These are phyloP conservation scores for Phoxinus phoxinus DNA, from an alignment of 2,113 vertebrate species.

Conservation along the genomic window DNA sequence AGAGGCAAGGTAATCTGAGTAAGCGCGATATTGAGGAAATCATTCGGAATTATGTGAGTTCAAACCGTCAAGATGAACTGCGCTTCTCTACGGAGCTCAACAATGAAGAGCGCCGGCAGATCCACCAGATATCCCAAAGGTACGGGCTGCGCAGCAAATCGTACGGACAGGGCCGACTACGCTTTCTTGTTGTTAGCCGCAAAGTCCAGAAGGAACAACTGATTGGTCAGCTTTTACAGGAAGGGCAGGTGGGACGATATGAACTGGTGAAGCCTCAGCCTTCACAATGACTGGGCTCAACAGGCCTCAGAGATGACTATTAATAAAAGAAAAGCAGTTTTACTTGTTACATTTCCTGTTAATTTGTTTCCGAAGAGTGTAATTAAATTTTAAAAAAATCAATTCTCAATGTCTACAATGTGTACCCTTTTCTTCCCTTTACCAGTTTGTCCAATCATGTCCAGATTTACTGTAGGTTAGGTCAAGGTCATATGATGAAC, in stretches of 20 bases:
- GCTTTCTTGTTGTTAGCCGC: slow-evolving; percentile 92
- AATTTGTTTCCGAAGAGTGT: slow-evolving; percentile 45
- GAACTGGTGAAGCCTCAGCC: slow-evolving; percentile 93
- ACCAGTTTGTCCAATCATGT: slow-evolving; percentile 42
- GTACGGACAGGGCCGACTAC: slow-evolving; percentile 86
- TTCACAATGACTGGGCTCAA: slow-evolving; percentile 68
- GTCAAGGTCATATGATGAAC: slow-evolving; percentile 7
- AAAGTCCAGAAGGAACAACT: slow-evolving; percentile 92
- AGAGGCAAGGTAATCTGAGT: slow-evolving; percentile 82
- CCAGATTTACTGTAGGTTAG: slow-evolving; percentile 41
- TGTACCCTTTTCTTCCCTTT: background rate
- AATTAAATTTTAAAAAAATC: slow-evolving; percentile 49
- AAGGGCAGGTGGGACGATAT: slow-evolving; percentile 94
- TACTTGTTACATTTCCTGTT: slow-evolving; percentile 34
- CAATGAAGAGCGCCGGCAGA: slow-evolving; percentile 93
- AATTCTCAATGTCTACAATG: slow-evolving; percentile 46
- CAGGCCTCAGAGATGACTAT: slow-evolving; percentile 34
- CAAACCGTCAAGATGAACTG: slow-evolving; percentile 90
- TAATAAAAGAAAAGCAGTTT: slow-evolving; percentile 49
- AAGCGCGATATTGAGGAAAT: slow-evolving; percentile 94
- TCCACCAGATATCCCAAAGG: slow-evolving; percentile 92
- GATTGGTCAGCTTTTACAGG: slow-evolving; percentile 91
- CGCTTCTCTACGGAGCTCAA: slow-evolving; percentile 94
- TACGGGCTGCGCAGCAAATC: slow-evolving; percentile 96
- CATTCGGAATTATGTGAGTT: slow-evolving; percentile 90